Evolutionary conservation across 1,140 invertebrate species (phyloP).

Genomic region (Geopemphigus sp.): DNA sequence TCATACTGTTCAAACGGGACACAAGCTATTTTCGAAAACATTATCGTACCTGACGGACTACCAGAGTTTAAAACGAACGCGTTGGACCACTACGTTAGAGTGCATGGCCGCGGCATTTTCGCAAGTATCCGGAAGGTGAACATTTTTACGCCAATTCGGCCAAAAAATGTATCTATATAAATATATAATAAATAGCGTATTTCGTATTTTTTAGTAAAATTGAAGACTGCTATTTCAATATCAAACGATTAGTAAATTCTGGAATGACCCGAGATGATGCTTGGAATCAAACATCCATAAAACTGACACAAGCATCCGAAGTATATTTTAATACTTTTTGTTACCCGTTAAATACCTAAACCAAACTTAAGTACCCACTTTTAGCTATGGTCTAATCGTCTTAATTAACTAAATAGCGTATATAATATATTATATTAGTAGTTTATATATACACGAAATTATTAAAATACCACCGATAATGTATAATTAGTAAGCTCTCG

Average conservation of each 20-base stretch:
- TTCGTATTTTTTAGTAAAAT: constrained; percentile 64
- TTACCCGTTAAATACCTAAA: too few relatives aligned
- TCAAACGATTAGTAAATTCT: constrained; percentile 63
- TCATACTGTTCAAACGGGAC: constrained; percentile 63
- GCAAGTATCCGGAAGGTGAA: constrained; percentile 70
- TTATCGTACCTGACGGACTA: constrained; percentile 63
- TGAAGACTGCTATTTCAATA: constrained; percentile 64
- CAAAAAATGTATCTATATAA: too few relatives aligned
- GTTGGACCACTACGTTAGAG: constrained; percentile 64
- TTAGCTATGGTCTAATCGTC: too few relatives aligned
- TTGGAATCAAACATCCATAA: constrained; percentile 82
- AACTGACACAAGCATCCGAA: constrained; percentile 72
- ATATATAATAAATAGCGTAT: too few relatives aligned
- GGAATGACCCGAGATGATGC: constrained; percentile 71
- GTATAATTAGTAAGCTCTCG: too few relatives aligned
- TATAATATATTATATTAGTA: too few relatives aligned
- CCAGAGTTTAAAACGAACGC: constrained; percentile 45
- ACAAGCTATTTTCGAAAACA: constrained; percentile 62
- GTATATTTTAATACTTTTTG: constrained; percentile 55
- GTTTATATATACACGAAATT: too few relatives aligned
- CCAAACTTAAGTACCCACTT: too few relatives aligned
- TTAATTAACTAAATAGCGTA: too few relatives aligned
- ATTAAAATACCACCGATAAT: too few relatives aligned
- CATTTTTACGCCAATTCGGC: neutral
- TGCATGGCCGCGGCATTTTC: constrained; percentile 68